Base-by-base conservation (phyloP, 2,113 vertebrate genomes). In the Mastomys coucha region DNA sequence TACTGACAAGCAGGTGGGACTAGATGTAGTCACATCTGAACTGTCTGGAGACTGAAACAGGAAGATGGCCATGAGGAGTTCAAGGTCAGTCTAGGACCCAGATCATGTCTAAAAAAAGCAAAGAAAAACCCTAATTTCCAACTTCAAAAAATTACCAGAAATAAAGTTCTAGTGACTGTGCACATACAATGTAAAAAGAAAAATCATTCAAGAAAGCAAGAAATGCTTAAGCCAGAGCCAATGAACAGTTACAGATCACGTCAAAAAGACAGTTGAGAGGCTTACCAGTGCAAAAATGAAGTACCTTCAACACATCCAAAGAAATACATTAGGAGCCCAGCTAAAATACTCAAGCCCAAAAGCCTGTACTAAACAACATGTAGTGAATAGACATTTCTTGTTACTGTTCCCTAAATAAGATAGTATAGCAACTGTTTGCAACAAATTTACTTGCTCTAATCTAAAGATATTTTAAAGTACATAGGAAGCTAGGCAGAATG, bases 301-400 rank as follows among this genome's bases (percentile, higher is more conserved):
- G 76, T 33, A 91, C 81, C 82, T 88, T 89, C 84, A 89, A 92
- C 85, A 92, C 49, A 16, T 33, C 49, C 91, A 26, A 92, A 92
- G 45, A 95, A 88, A 88, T 91, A 72, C 67, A 56, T 85, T 1
- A 51, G 58, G 31, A 45, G 17, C 10, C 53, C 22, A 92, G 76
- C 56, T 42, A 63, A 63, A 42, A 60, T 60, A 63, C 16, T 60
- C 22, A 39, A 20, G 22, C 26, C 1, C 11, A n/a, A 60, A 60
- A 33, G n/a, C 22, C 28, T 65, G 16, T 63, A 65, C 31, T 65
- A 77, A 77, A n/a, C 72, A 77, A 77, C 0, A 22, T 65, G 45
- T 9, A 78, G 58, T 65, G 22, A 81, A 65, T 17, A 20, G 39
- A 76, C 3, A 17, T 58, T 75, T 89, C 31, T 78, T 49, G n/a